A percentile compares a stretch with the other conserved stretches of the same genome.
These are phyloP conservation scores for Xiphorhynchus erythropygius DNA, from an alignment of 2,797 vertebrate genomes.

Conservation along the genomic window DNA sequence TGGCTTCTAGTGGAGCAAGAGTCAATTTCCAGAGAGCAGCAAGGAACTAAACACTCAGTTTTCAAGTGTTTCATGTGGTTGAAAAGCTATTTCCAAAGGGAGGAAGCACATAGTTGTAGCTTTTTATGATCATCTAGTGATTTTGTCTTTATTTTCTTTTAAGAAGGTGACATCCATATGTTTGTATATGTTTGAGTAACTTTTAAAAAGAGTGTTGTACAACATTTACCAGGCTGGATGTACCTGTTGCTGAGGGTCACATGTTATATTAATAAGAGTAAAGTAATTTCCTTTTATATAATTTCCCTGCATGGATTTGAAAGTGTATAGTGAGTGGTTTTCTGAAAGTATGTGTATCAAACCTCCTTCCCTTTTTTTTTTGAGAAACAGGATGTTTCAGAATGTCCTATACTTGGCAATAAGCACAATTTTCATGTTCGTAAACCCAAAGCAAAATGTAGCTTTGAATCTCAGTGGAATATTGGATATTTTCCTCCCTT, in stretches of 20 bases:
- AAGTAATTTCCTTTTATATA: neutral
- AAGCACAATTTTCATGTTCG: neutral
- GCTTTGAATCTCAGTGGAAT: neutral
- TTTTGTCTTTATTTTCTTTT: neutral
- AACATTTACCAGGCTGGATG: neutral
- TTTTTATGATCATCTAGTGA: neutral
- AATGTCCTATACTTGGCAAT: neutral
- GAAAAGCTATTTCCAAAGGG: neutral
- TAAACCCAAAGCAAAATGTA: neutral
- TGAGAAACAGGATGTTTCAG: neutral
- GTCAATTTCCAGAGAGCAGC: neutral
- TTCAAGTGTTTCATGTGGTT: neutral
- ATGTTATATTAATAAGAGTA: neutral
- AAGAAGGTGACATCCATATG: neutral
- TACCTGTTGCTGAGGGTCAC: neutral
- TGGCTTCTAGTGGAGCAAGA: neutral
- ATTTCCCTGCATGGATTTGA: neutral
- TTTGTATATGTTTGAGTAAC: neutral
- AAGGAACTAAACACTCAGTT: neutral
- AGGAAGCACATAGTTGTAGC: neutral
- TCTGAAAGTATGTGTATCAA: neutral
- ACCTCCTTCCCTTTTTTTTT: neutral
- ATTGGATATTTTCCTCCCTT: neutral
- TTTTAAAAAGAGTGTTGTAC: neutral
- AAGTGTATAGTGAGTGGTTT: neutral